Percentiles rank a stretch among this genome's conserved stretches.
These are phyloP conservation scores for Syngnathus acus DNA, from an alignment of 2,797 vertebrate species.

Conservation along the genomic window DNA sequence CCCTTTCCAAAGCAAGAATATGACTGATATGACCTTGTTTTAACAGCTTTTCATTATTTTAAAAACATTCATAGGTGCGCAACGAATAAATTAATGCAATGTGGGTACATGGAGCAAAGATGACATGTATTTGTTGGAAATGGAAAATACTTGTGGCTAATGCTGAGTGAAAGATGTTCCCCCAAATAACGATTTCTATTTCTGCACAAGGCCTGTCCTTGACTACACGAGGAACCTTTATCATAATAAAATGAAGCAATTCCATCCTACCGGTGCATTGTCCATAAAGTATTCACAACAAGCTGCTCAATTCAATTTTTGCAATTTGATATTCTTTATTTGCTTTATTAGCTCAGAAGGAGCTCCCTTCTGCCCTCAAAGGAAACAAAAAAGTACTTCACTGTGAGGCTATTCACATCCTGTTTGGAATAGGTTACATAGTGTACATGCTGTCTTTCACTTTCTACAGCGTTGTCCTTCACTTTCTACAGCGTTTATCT, in stretches of 20 bases:
- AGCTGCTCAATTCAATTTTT: constrained; percentile 6
- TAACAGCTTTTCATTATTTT: background rate
- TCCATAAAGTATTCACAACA: background rate
- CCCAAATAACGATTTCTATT: background rate
- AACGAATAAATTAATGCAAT: background rate
- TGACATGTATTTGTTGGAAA: background rate
- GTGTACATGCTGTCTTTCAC: background rate
- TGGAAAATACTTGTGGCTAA: background rate
- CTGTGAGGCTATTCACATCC: background rate
- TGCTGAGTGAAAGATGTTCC: background rate
- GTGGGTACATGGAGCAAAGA: background rate
- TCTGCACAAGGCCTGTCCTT: constrained; percentile 1
- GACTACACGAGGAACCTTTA: background rate
- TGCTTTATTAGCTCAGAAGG: constrained; percentile 3
- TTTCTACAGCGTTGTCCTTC: background rate
- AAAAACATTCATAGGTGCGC: background rate
- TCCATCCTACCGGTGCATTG: background rate
- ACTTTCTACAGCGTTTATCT: background rate
- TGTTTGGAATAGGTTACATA: constrained; percentile 2
- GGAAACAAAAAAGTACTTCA: background rate
- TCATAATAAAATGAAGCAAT: background rate
- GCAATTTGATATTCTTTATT: constrained; percentile 8
- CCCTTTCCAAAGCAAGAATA: background rate
- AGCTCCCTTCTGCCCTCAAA: background rate
- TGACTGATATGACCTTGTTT: background rate